Evolutionary conservation across 2,797 vertebrate genomes (phyloP), one percentile per base, ranked within the genome.

Genomic region (Liasis olivaceus): DNA sequence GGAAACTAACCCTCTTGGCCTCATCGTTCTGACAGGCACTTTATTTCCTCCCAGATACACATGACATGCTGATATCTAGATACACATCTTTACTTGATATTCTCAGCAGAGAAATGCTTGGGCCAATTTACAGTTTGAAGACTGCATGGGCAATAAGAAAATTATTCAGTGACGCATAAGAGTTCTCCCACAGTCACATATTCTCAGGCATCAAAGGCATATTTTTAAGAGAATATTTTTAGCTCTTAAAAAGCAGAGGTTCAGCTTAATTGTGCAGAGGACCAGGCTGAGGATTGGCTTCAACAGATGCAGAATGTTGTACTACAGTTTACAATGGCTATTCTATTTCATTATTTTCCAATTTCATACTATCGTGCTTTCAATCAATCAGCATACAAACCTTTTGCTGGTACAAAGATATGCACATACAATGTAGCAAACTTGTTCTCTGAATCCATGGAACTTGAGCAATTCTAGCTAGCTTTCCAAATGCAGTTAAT

Each of bases 1-100:
- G 94, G 96, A 95, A 97, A 96, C 97, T 84, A 96, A 93, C 88
- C 89, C 92, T 64, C 90, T 90, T 94, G 92, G 88, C 93, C 94
- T 93, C 93, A 94, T 91, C 95, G 81, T 95, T 94, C 85, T 95
- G 94, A 96, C 96, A 97, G 94, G 94, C 95, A 89, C 95, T 94
- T 94, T 95, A 93, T 96, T 95, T 94, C 94, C 59, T 95, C 93
- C 91, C 94, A 95, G 94, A 95, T 92, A 91, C 85, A 93, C 92
- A 92, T 97, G 96, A 95, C 95, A 96, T 94, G 95, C 94, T 95
- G 92, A 92, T 96, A 96, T 94, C 95, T 88, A 95, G 91, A 94
- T 92, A 81, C 0, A 0, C 13, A 5, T 92, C 93, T 89, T 93
- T 95, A 93, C 94, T 95, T 95, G 94, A 97, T 95, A 96, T 81